phyloP scores from a whole-genome alignment of 1,140 invertebrate genomes.

The Lepidostoma basale region DNA sequence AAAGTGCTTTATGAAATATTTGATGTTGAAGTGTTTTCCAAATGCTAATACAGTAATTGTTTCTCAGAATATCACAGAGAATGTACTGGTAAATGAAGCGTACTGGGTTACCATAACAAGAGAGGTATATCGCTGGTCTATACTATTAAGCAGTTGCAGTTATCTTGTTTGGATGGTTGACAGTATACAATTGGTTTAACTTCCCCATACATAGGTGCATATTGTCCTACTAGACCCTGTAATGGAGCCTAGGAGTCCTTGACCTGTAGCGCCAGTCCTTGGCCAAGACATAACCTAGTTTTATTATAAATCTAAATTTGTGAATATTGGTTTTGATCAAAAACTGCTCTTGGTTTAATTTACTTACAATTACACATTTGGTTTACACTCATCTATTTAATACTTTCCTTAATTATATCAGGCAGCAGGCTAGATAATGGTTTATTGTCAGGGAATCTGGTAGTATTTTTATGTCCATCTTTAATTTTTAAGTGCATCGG shows the following conservation, averaged over 20 bases:
- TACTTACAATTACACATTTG: too few species aligned
- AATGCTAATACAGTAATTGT: slow-evolving; percentile 59
- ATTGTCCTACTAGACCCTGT: slow-evolving; percentile 52
- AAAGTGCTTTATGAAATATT: too few species aligned
- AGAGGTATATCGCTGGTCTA: slow-evolving; percentile 70
- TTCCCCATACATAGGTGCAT: slow-evolving; percentile 61
- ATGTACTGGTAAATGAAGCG: slow-evolving; percentile 90
- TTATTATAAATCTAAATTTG: not conserved
- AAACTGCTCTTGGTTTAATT: slow-evolving; percentile 20
- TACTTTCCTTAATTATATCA: too few species aligned
- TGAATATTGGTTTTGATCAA: not conserved
- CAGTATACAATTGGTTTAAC: slow-evolving; percentile 34
- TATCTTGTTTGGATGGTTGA: slow-evolving; percentile 42
- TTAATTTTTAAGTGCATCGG: too few species aligned
- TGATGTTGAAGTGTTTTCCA: not conserved
- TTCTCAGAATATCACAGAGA: slow-evolving; percentile 89
- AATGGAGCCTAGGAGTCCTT: slow-evolving; percentile 41
- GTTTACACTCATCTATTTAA: too few species aligned
- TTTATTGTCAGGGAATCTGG: too few species aligned
- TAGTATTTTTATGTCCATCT: too few species aligned
- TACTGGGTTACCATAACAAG: slow-evolving; percentile 88
- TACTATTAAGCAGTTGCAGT: slow-evolving; percentile 43
- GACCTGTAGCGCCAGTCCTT: slow-evolving; percentile 41
- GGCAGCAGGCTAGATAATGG: too few species aligned
- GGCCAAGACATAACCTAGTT: slow-evolving; percentile 41